Evolutionary conservation across 2,797 vertebrate genomes (phyloP), one percentile per base, ranked within the genome.

Genomic region (Tokudaia tokunoshimensis): DNA sequence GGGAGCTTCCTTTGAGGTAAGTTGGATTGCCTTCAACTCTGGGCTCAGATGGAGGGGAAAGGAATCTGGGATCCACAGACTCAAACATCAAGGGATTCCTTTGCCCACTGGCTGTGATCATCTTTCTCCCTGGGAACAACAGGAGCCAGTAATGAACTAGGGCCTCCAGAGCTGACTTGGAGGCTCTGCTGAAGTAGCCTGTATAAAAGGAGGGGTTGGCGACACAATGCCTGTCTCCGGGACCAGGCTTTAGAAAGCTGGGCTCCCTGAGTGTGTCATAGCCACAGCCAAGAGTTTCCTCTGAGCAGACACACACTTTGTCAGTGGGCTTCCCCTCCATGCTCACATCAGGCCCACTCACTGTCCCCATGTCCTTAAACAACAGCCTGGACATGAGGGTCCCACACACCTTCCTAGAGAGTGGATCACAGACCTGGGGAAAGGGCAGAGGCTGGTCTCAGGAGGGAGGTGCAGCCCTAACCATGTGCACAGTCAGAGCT

Each of bases 371-470:
- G 12, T 47, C 13, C 24, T 20, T 76, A 34, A 82, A 63, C 1
- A 82, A 15, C 2, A 19, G 44, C 37, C 50, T 83, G 26, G 26
- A 74, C 17, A 13, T 4, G 24, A 9, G 3, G 15, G 74, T 19
- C 26, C 29, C 31, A 1, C 14, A 50, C 0, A 13, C 3, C 1
- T n/a, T 63, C 4, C 12, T 0, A n/a, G 19, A 5, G 11, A 70
- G 6, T 57, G 9, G 13, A 65, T 55, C 47, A 34, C 0, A 47
- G 14, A 72, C 9, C 55, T 61, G 2, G 14, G 34, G 13, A 65
- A 31, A 72, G 8, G 6, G 50, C 9, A 10, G 14, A 87, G 50
- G 22, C 63, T 20, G 13, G 7, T 8, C 2, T 2, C 41, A 37
- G 57, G 14, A 76, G 20, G 12, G 47, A 85, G 44, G 17, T 76